phyloP scores from a whole-genome alignment of 1,140 invertebrate genomes.

The Brachionus sp. region DNA sequence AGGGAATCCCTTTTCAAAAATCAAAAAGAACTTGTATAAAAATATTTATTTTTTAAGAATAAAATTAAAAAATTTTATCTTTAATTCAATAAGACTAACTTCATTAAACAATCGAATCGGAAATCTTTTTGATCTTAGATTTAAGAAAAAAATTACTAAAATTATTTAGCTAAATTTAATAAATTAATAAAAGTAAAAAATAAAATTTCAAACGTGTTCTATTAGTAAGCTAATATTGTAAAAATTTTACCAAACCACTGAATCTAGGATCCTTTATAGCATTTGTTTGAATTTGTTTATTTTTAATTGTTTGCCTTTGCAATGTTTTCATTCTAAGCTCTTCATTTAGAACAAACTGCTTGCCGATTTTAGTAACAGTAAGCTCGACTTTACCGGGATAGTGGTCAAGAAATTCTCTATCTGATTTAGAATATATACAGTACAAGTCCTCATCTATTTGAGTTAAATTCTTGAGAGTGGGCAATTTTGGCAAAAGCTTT shows the following conservation, averaged over 20 bases:
- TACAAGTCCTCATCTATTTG: conserved; percentile 24
- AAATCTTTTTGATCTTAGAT: not conserved
- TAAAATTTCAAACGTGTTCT: not conserved
- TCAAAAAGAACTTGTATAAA: too few relatives aligned
- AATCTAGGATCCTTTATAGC: conserved; percentile 21
- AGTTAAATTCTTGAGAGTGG: not conserved
- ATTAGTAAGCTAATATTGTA: not conserved
- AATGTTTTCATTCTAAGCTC: not conserved
- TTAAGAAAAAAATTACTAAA: not conserved
- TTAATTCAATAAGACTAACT: too few relatives aligned
- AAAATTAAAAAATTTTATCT: too few relatives aligned
- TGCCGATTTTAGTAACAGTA: not conserved
- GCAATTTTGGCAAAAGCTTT: conserved; percentile 17
- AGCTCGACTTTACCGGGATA: conserved; percentile 43
- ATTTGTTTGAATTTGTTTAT: conserved; percentile 10
- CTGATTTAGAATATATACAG: conserved; percentile 17
- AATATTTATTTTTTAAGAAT: too few relatives aligned
- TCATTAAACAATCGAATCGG: not conserved
- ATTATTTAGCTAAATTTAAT: not conserved
- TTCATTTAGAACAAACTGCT: conserved; percentile 27
- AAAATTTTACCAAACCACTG: conserved; percentile 31
- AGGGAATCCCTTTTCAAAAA: too few relatives aligned
- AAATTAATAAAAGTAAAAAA: not conserved
- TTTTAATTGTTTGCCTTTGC: not conserved
- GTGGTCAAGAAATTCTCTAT: conserved; percentile 20